Conservation (phyloP, 2,113 vertebrate species). For the Lucifuga dentata region DNA sequence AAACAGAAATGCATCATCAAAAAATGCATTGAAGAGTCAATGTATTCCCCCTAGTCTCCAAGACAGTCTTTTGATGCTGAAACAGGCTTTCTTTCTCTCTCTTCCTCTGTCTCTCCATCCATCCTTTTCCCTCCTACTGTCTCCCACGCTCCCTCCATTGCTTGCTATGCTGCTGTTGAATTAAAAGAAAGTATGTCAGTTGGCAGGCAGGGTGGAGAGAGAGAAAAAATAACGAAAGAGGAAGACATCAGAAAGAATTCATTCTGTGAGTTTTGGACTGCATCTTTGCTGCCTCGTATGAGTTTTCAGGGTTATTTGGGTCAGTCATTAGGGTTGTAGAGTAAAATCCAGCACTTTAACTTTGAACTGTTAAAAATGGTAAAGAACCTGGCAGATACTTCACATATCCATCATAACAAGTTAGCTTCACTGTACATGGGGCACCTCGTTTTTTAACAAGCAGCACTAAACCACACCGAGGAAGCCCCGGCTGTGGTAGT, state of each 20-base stretch:
- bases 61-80: constrained; percentile 73
- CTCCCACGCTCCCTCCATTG: constrained; percentile 65
- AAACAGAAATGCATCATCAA: constrained; percentile 71
- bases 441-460: constrained; percentile 24
- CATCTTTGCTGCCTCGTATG: constrained; percentile 19
- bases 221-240: constrained; percentile 15
- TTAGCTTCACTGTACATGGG: background rate
- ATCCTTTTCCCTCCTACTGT: constrained; percentile 55
- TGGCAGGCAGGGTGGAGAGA: constrained; percentile 61
- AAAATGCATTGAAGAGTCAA: constrained; percentile 61
- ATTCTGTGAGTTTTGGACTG: constrained; percentile 59
- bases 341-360: background rate
- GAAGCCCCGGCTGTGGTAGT: constrained; percentile 17
- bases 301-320: constrained; percentile 43
- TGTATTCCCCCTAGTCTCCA: constrained; percentile 64
- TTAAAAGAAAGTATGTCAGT: constrained; percentile 80
- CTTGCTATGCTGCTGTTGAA: constrained; percentile 65
- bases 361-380: too few species aligned
- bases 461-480: constrained; percentile 18
- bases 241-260: constrained; percentile 79
- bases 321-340: constrained; percentile 27
- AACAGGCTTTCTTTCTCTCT: constrained; percentile 60
- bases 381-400: background rate
- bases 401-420: constrained; percentile 1
- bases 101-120: constrained; percentile 58